Evolutionary conservation across 2,113 vertebrate genomes (phyloP).

Genomic region (Setophaga coronata): DNA sequence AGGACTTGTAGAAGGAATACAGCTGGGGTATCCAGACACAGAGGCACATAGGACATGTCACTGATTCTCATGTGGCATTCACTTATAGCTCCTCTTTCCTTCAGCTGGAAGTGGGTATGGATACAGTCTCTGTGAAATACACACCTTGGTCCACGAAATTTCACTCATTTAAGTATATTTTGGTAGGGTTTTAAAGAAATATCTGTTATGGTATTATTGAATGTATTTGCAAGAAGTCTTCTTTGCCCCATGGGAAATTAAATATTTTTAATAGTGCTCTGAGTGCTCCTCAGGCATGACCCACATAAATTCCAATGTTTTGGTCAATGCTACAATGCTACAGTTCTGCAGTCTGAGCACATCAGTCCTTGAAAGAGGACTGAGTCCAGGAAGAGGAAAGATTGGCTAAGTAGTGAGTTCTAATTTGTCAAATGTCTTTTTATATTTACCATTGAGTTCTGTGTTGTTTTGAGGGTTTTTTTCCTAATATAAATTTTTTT

Average conservation of each 20-base stretch:
- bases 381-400: not conserved
- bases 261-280: not conserved
- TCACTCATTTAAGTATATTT: not conserved
- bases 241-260: not conserved
- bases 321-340: not conserved
- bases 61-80: not conserved
- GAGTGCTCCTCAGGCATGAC: not conserved
- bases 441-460: not conserved
- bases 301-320: not conserved
- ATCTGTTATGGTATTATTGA: not conserved
- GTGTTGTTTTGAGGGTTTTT: no score
- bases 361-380: not conserved
- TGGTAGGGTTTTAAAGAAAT: not conserved
- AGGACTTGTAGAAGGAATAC: not conserved
- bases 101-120: not conserved
- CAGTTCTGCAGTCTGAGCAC: not conserved
- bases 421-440: not conserved
- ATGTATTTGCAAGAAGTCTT: not conserved
- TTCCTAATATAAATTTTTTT: not conserved
- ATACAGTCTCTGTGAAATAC: not conserved
- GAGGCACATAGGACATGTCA: not conserved
- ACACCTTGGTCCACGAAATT: not conserved
- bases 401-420: not conserved
- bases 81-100: not conserved
- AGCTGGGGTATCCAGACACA: not conserved